Evolutionary conservation across 2,888 invertebrate species (phyloP), one percentile per base, ranked within the genome.

Genomic region (Formica aserva): DNA sequence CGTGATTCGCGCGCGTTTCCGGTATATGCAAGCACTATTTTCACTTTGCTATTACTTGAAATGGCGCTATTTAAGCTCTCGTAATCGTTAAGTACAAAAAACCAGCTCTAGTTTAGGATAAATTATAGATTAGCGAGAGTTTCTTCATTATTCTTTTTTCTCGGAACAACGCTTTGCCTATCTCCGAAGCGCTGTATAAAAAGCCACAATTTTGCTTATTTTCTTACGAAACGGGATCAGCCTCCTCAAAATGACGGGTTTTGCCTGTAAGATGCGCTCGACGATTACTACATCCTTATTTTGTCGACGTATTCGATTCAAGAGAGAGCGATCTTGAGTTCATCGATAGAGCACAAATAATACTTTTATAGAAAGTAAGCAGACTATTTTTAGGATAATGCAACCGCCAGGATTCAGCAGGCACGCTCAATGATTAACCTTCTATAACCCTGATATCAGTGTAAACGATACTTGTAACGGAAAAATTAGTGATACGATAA

Each of bases 121-220:
- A 77, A 67, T 52, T 52, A 8, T 29, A 35, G 45, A 80, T 45
- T 48, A 35, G 32, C 76, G 78, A 32, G 72, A 55, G 72, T 71
- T 29, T 60, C 22, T 45, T 45, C 57, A 71, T 71, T 71, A 69
- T 78, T 13, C 4, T 45, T 69, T 48, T 32, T 32, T 32, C 15
- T 67, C 72, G 72, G 72, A 80, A 62, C 78, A 80, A 80, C 78
- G 78, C 78, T 80, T 72, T 80, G 72, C 35, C 78, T 80, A 80
- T 60, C 78, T 80, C 78, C 71, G 60, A 45, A 45, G 78, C 78
- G 78, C 78, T 72, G 72, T 41, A 32, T n/a, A 60, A 57, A 55
- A 55, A 41, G 57, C 32, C 57, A 57, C 72, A n/a, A 48, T 26
- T 72, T 80, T 15, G 32, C 60, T 80, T 45, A 80, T 62, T 80